A percentile compares a stretch with the other conserved stretches of the same genome.
Conservation (phyloP, 53 echinoderm and acorn worm genomes). For the Mesocentrotus franciscanus region DNA sequence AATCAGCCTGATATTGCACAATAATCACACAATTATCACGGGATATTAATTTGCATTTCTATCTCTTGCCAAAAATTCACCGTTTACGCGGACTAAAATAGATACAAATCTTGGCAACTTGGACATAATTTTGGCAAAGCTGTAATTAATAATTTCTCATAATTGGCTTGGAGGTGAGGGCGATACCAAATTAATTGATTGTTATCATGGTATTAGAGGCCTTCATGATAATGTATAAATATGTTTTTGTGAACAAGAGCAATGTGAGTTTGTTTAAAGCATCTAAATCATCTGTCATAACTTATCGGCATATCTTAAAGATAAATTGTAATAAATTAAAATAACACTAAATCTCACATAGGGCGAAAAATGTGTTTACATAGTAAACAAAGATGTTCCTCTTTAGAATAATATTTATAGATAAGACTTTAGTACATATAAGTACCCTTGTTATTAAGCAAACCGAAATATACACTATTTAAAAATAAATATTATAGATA, state of each 20-base stretch:
- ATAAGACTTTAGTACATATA: no score
- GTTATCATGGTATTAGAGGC: not conserved
- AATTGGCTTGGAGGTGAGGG: not conserved
- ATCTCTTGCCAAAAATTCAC: slow-evolving; percentile 1
- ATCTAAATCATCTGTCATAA: no score
- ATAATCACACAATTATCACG: slow-evolving; percentile 26
- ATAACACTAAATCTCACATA: no score
- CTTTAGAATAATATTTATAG: no score
- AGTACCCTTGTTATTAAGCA: no score
- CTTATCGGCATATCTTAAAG: no score
- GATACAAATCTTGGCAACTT: slow-evolving; percentile 14
- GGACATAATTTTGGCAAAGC: not conserved
- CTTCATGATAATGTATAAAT: no score
- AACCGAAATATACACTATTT: no score
- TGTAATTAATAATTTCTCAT: not conserved
- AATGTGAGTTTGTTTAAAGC: not conserved
- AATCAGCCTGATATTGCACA: not conserved
- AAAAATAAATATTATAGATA: no score
- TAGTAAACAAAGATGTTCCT: no score
- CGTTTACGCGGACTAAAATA: not conserved
- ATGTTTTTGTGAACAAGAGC: not conserved
- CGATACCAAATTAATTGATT: not conserved
- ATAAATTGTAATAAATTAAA: no score
- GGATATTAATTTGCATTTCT: not conserved
- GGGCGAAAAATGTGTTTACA: no score